Evolutionary conservation across 64 coral and sea anemone genomes (phyloP).

Genomic region (Anthopleura sola): DNA sequence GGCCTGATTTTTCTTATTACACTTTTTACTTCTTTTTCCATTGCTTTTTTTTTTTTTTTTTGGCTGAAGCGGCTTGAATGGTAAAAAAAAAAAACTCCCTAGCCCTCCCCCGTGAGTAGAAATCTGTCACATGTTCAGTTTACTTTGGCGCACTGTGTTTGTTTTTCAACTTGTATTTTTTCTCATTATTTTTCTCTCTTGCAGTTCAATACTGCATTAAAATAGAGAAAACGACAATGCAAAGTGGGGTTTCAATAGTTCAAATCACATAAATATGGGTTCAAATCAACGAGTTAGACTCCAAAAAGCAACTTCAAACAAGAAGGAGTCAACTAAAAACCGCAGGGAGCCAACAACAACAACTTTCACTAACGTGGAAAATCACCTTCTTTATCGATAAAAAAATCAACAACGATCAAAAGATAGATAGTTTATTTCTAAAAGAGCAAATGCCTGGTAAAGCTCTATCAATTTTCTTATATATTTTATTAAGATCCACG

Average conservation of each 20-base stretch:
- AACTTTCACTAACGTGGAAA: not conserved
- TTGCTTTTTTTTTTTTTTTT: not conserved
- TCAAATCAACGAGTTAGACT: not conserved
- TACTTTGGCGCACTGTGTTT: conserved; percentile 14
- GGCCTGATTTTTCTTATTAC: too few relatives aligned
- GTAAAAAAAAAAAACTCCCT: not conserved
- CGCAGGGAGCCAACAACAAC: not conserved
- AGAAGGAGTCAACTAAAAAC: not conserved
- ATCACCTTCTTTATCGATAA: not conserved
- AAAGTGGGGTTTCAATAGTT: not conserved
- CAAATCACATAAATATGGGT: not conserved
- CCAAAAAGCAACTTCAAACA: not conserved
- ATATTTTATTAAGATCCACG: not conserved
- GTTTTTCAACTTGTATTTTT: not conserved
- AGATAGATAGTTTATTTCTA: too few relatives aligned
- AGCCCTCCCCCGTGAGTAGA: not conserved
- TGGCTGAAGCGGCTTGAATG: not conserved
- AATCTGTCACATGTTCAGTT: not conserved
- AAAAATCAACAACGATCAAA: not conserved
- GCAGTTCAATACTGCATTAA: not conserved
- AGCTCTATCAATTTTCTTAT: not conserved
- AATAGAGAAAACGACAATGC: not conserved
- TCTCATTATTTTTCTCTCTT: not conserved
- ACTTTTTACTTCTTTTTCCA: not conserved
- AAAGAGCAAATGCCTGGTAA: not conserved